These are phyloP conservation scores for Latrodectus geometricus DNA, from an alignment of 1,140 invertebrate genomes.

Conservation along the genomic window DNA sequence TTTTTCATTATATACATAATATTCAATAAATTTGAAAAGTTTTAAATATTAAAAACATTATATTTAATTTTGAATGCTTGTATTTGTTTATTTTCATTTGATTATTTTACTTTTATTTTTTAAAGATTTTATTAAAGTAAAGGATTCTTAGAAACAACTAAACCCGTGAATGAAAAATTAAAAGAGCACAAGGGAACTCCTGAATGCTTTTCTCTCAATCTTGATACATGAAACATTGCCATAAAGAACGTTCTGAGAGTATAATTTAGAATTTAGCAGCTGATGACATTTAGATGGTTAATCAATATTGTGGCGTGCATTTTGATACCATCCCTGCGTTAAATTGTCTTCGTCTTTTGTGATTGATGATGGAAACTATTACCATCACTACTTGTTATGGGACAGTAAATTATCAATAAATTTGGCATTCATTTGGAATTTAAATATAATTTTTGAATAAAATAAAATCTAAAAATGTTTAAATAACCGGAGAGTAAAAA, in stretches of 20 bases:
- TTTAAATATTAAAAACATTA: too few relatives aligned
- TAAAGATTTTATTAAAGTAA: too few relatives aligned
- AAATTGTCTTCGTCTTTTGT: slow-evolving; percentile 53
- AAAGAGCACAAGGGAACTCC: too few relatives aligned
- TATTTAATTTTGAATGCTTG: too few relatives aligned
- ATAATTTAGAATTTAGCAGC: slow-evolving; percentile 39
- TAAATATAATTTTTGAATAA: neutral
- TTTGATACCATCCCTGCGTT: slow-evolving; percentile 41
- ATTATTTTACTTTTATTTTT: too few relatives aligned
- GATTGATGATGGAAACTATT: slow-evolving; percentile 48
- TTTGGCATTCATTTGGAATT: slow-evolving; percentile 29
- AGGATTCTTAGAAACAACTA: too few relatives aligned
- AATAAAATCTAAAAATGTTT: neutral
- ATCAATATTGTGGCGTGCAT: slow-evolving; percentile 51
- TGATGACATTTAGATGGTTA: slow-evolving; percentile 58
- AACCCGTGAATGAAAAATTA: too few relatives aligned
- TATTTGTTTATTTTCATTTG: too few relatives aligned
- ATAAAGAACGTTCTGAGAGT: slow-evolving; percentile 12
- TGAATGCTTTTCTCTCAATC: neutral
- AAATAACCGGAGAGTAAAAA: too few relatives aligned
- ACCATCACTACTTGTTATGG: slow-evolving; percentile 12
- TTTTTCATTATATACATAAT: too few relatives aligned
- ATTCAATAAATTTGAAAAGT: too few relatives aligned
- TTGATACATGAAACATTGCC: neutral
- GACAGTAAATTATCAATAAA: slow-evolving; percentile 53